A percentile compares a stretch with the other conserved stretches of the same genome.
Evolutionary conservation across 2,888 invertebrate species (phyloP).

Genomic region (Dusona sp.): DNA sequence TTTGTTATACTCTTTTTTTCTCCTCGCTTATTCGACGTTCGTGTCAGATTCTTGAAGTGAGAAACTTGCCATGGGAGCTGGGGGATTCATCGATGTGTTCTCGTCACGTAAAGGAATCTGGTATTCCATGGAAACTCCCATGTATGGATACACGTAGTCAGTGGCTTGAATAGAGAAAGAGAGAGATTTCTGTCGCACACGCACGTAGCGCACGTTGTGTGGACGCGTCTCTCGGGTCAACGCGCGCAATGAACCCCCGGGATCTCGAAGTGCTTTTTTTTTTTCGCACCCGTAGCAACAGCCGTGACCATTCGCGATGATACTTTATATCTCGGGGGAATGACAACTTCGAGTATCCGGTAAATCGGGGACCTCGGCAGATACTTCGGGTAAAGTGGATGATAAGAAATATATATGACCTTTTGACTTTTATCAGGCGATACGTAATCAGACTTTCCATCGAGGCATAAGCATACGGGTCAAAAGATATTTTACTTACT

Average conservation of each 20-base stretch:
- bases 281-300: slow-evolving; percentile 43
- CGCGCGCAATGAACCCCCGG: slow-evolving; percentile 41
- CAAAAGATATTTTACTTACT: slow-evolving; percentile 87
- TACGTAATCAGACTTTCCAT: slow-evolving; percentile 22
- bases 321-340: slow-evolving; percentile 47
- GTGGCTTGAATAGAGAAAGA: neutral
- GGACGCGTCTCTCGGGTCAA: slow-evolving; percentile 45
- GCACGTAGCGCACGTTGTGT: slow-evolving; percentile 44
- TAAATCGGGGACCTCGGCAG: slow-evolving; percentile 11
- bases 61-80: slow-evolving; percentile 36
- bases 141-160: slow-evolving; percentile 9
- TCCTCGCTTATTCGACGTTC: neutral
- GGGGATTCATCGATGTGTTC: slow-evolving; percentile 37
- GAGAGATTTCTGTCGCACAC: slow-evolving; percentile 43
- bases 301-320: slow-evolving; percentile 38
- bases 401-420: neutral
- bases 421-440: slow-evolving; percentile 2
- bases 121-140: slow-evolving; percentile 54
- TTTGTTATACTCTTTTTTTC: slow-evolving; percentile 8
- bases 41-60: slow-evolving; percentile 19
- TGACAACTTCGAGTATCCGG: slow-evolving; percentile 33
- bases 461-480: neutral
- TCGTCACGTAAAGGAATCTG: slow-evolving; percentile 62
- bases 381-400: neutral
- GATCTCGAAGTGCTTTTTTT: slow-evolving; percentile 35